These are phyloP conservation scores for Brotula barbata DNA, from an alignment of 2,797 vertebrate genomes.

Conservation along the genomic window DNA sequence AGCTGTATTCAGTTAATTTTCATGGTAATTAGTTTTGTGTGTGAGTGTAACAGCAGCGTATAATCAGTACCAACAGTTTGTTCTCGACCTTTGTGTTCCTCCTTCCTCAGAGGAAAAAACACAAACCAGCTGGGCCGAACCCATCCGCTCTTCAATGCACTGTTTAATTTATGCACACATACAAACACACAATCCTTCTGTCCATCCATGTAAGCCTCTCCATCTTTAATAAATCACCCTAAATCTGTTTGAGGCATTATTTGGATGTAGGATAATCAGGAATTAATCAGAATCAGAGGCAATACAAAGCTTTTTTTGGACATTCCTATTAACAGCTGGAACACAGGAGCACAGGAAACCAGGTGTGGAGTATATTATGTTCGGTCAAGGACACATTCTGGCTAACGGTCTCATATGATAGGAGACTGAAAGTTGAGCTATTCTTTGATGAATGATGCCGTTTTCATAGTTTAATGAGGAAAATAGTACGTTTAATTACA, in stretches of 20 bases:
- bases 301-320: too few relatives aligned
- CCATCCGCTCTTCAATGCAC: conserved; percentile 56
- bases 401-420: neutral
- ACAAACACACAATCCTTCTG: conserved; percentile 6
- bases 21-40: conserved; percentile 57
- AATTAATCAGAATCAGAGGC: too few relatives aligned
- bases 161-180: conserved; percentile 20
- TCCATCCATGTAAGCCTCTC: neutral
- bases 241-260: neutral
- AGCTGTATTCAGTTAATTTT: conserved; percentile 30
- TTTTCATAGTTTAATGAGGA: neutral
- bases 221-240: neutral
- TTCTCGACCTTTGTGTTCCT: conserved; percentile 61
- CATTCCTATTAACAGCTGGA: too few relatives aligned
- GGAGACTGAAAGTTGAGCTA: neutral
- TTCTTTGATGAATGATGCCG: neutral
- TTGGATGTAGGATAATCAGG: too few relatives aligned
- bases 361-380: too few relatives aligned
- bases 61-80: conserved; percentile 66
- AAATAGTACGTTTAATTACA: neutral
- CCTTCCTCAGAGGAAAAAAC: conserved; percentile 69
- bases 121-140: conserved; percentile 57
- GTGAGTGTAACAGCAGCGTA: conserved; percentile 52
- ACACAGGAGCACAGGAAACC: too few relatives aligned
- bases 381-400: neutral